Evolutionary conservation across 2,888 invertebrate genomes (phyloP), one percentile per base, ranked within the genome.

Genomic region (Diarsia mendica): DNA sequence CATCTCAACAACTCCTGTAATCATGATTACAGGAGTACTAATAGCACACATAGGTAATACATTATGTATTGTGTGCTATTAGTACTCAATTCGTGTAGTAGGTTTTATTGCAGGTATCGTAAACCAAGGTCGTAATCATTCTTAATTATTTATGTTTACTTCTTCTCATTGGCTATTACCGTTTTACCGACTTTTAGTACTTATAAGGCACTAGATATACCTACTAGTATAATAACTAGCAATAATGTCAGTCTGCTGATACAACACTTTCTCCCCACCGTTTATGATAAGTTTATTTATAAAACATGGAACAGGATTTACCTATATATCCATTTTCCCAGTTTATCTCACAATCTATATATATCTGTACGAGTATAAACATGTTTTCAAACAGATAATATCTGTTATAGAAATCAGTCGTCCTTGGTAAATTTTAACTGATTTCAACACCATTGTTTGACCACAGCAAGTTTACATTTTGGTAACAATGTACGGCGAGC

Each of bases 381-480:
- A 63, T 44, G 13, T 61, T 67, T 73, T 73, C 65, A 18, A 20
- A 33, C 48, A 55, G 44, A 65, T 68, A 70, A 67, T 48, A 20
- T 72, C 66, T 61, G 51, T 72, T n/a, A 76, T 66, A n/a, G n/a
- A 28, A 64, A 60, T 61, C 55, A 33, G 49, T 11, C n/a, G 72
- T 53, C 73, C 68, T 72, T 46, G 75, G 67, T 53, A 13, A 67
- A 51, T 68, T 72, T 72, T 64, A 66, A 79, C 77, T 73, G 58
- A 73, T 77, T 84, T 72, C 73, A 77, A 72, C 65, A 61, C 81
- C 75, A 87, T 89, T 88, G 89, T 90, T 83, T 71, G 44, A 55
- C 67, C 39, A 67, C 74, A 73, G 76, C 9, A 73, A 83, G 87
- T 87, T 88, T 86, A 89, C 83, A 85, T 90, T 90, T 90, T 61